Evolutionary conservation across 1,140 invertebrate species (phyloP).

Genomic region (Holotrichia oblita): DNA sequence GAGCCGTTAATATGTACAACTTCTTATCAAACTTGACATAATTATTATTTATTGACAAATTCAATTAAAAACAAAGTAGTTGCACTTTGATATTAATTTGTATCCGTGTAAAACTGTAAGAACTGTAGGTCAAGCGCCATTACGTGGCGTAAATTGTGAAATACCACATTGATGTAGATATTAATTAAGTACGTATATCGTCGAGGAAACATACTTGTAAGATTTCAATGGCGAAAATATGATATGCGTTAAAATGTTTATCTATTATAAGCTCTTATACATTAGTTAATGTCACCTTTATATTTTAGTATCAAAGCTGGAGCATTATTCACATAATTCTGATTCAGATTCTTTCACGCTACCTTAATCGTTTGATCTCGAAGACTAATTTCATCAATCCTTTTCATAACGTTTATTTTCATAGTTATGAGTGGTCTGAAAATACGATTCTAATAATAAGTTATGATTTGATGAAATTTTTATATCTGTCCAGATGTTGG

Average conservation of each 20-base stretch:
- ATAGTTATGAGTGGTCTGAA: slow-evolving; percentile 1
- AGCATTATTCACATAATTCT: neutral
- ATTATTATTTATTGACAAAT: slow-evolving; percentile 40
- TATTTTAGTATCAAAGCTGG: neutral
- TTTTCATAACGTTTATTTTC: neutral
- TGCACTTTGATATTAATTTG: slow-evolving; percentile 34
- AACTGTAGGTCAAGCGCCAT: neutral
- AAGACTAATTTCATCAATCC: neutral
- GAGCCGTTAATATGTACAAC: neutral
- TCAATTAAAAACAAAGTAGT: slow-evolving; percentile 34
- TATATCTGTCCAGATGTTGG: too few species aligned
- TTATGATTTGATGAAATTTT: too few species aligned
- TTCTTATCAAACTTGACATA: slow-evolving; percentile 30
- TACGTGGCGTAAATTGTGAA: too few species aligned
- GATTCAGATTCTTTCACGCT: neutral
- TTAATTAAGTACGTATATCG: too few species aligned
- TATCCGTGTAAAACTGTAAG: neutral
- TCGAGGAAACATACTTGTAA: too few species aligned
- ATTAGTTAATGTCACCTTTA: neutral
- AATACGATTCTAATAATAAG: too few species aligned
- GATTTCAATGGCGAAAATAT: too few species aligned
- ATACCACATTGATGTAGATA: too few species aligned
- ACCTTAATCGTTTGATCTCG: neutral
- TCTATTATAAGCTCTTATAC: too few species aligned
- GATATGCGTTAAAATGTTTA: too few species aligned